Conservation (phyloP, 2,888 invertebrate species). For the Ichneumoninae sp. region DNA sequence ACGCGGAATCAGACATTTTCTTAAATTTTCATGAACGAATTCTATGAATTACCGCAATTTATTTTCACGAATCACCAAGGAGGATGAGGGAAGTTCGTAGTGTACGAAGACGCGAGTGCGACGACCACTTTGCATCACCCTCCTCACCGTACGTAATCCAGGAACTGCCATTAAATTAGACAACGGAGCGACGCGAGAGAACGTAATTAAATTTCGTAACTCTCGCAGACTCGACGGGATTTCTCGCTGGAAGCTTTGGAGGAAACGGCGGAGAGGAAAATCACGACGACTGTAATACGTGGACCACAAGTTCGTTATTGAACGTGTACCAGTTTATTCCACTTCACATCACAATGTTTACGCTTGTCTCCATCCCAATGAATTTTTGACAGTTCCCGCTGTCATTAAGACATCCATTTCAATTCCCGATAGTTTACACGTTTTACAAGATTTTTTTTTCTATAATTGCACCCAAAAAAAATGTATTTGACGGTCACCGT, state of each 20-base stretch:
- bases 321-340: neutral
- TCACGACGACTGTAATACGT: constrained; percentile 17
- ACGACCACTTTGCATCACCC: constrained; percentile 45
- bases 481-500: too few species aligned
- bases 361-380: neutral
- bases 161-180: constrained; percentile 59
- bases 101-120: constrained; percentile 8
- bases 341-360: neutral
- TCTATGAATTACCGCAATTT: neutral
- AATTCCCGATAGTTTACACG: too few species aligned
- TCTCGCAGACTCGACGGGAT: constrained; percentile 40
- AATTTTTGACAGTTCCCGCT: too few species aligned
- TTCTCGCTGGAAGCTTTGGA: constrained; percentile 39
- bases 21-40: constrained; percentile 13
- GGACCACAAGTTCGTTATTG: constrained; percentile 23
- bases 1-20: neutral
- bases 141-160: constrained; percentile 39
- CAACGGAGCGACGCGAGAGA: constrained; percentile 33
- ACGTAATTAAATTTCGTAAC: constrained; percentile 57
- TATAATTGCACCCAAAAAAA: too few species aligned
- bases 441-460: too few species aligned
- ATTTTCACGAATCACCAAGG: constrained; percentile 13
- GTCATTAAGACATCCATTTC: too few species aligned
- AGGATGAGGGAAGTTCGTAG: neutral
- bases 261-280: constrained; percentile 24